Evolutionary conservation across 2,888 invertebrate species (phyloP), one percentile per base, ranked within the genome.

Genomic region (Cylloceria caligata): DNA sequence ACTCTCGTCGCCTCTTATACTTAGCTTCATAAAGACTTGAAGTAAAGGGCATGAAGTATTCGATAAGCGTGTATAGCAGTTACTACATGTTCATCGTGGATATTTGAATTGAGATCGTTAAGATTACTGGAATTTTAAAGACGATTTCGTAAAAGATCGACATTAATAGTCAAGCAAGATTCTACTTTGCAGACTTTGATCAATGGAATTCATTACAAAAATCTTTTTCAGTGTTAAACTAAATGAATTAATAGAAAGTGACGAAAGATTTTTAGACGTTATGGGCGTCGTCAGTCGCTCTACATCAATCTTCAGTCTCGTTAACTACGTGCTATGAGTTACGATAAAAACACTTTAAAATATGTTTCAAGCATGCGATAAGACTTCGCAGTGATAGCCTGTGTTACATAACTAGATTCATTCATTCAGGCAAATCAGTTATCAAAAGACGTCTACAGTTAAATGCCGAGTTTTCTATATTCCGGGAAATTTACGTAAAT

Each of bases 391-490:
- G 3, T 4, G 3, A 11, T 11, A 19, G 16, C 47, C 47, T 0
- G 21, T 21, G 21, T 49, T 49, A 11, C 47, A 49, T 49, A 49
- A 49, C 21, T 5, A 3, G 13, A 45, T n/a, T 49, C 47, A 52
- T 52, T 52, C 21, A 52, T 52, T 52, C 49, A 21, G 49, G 19
- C 47, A 9, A 49, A 49, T 49, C 47, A 19, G 11, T 45, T 45
- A 0, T 4, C n/a, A 16, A 45, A 45, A 42, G 16, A n/a, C 42
- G 42, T 45, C n/a, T n/a, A 13, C 13, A n/a, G 42, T n/a, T 45
- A 45, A 45, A 3, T n/a, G 13, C 3, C 42, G n/a, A 30, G 3
- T 30, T 30, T 30, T 30, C 30, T 39, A 9, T 39, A 39, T 9
- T 39, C 11, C 39, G 11, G 7, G 39, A 9, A 11, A 39, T 39